Percentiles rank a stretch among this genome's conserved stretches.
Evolutionary conservation across 2,113 vertebrate species (phyloP).

Genomic region (Tragelaphus scriptus): DNA sequence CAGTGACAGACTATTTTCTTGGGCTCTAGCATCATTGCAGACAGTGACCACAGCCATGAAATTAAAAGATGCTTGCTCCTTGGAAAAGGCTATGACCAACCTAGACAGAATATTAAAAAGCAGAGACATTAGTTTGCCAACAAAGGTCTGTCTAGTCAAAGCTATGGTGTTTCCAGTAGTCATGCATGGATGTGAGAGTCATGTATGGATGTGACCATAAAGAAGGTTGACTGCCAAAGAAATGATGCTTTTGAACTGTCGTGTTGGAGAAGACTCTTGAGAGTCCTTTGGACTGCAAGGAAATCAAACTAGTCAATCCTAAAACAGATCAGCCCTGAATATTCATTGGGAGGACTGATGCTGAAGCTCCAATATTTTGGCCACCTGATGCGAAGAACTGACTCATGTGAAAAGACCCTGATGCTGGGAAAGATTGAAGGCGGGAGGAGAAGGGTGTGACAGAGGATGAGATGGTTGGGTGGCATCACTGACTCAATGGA

Average conservation of each 20-base stretch:
- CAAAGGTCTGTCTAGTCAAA: neutral
- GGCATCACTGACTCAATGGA: neutral
- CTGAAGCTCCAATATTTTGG: neutral
- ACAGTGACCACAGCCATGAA: neutral
- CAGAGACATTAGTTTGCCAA: neutral
- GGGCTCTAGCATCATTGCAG: neutral
- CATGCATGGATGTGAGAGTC: neutral
- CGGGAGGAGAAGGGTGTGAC: fast-evolving
- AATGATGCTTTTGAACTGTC: neutral
- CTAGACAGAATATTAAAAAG: neutral
- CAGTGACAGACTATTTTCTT: neutral
- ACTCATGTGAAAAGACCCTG: neutral
- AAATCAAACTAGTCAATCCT: neutral
- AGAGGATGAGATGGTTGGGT: neutral
- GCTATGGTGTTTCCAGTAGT: neutral
- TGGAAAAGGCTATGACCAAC: neutral
- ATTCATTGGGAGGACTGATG: neutral
- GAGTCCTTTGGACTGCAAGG: neutral
- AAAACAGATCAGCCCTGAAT: neutral
- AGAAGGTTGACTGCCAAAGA: neutral
- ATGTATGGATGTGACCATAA: neutral
- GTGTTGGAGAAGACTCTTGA: neutral
- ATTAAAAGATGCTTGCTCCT: neutral
- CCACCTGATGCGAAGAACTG: neutral
- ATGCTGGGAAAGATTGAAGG: neutral